Evolutionary conservation across 2,113 vertebrate genomes (phyloP), one percentile per base, ranked within the genome.

Genomic region (Tetraodon nigroviridis): DNA sequence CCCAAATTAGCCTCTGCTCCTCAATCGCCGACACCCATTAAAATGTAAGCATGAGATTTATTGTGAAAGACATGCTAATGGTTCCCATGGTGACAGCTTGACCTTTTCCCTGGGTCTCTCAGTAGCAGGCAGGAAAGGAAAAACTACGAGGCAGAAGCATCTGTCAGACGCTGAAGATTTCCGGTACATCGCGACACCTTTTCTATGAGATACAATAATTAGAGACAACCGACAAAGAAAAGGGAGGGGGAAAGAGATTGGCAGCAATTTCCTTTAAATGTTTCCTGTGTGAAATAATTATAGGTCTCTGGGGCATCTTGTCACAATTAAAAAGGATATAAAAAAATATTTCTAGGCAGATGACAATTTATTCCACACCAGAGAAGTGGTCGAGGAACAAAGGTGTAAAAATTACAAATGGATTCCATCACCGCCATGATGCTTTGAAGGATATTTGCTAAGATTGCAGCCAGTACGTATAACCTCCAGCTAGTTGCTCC

Each of bases 51-150:
- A 4, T 49, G 58, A 62, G 45, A 63, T 65, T 17, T 56, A 56
- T 48, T 17, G 20, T 48, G 50, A 61, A 65, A 45, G 51, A 54
- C 46, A 29, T 49, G 71, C 21, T 44, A 44, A 41, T 17, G 48
- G 81, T 87, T 72, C 50, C 73, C 75, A 74, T 50, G 5, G 64
- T 4, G 8, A 84, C 85, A 24, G 52, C 17, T 15, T 81, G 78
- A 82, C 79, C 76, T 86, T 78, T 79, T 37, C 50, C 29, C 19
- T 24, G 6, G 51, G 57, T 58, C 60, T 67, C 59, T 64, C 29
- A 17, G 41, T 17, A 41, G 54, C 67, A 55, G 37, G 65, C 75
- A 41, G 58, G 42, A 67, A 72, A 76, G 58, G 48, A 63, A 55
- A 69, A 20, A 18, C 61, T 64, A 71, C 44, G 51, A 70, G 50